These are phyloP conservation scores for Erpornis zantholeuca DNA, from an alignment of 2,113 vertebrate species.

Conservation along the genomic window DNA sequence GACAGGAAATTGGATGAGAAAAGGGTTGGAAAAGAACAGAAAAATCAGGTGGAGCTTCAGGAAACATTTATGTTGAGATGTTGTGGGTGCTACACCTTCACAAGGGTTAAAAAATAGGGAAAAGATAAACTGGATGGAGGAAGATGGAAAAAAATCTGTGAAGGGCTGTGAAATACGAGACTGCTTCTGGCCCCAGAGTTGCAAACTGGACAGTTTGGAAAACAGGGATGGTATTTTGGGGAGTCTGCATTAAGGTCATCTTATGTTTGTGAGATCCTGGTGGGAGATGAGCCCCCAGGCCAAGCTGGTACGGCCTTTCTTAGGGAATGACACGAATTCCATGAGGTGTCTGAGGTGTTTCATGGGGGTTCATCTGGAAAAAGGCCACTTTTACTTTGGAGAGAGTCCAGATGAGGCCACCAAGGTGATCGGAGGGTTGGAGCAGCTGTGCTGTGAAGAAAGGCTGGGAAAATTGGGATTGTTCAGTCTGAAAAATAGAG, in stretches of 20 bases:
- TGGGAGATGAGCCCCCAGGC: neutral
- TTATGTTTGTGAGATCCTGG: neutral
- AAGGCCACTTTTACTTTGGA: neutral
- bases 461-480: neutral
- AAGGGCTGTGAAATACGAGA: neutral
- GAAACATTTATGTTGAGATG: neutral
- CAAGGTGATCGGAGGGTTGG: neutral
- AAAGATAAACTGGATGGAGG: neutral
- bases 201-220: neutral
- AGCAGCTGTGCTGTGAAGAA: neutral
- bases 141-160: neutral
- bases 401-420: neutral
- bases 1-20: accelerated
- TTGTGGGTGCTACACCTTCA: neutral
- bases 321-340: neutral
- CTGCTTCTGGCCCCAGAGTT: neutral
- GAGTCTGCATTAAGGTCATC: neutral
- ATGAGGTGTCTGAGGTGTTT: neutral
- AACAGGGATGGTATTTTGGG: neutral
- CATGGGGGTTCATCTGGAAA: neutral
- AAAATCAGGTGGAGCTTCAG: neutral
- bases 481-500: neutral
- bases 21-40: neutral
- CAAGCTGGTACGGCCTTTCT: neutral
- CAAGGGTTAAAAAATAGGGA: neutral